These are phyloP conservation scores for Lepidotrigona ventralis DNA, from an alignment of 1,140 invertebrate species.

Conservation along the genomic window DNA sequence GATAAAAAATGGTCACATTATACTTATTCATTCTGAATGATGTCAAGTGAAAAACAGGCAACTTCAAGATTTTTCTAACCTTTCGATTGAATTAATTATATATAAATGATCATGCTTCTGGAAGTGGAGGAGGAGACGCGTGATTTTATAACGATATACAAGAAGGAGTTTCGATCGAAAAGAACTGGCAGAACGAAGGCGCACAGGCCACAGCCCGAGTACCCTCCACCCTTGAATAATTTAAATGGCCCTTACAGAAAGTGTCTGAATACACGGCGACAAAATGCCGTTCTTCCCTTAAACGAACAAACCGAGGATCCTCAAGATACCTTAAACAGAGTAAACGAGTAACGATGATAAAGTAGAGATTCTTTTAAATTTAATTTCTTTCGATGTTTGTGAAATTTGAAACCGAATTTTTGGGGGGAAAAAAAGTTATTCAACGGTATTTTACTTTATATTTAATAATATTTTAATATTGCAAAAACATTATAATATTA, in stretches of 20 bases:
- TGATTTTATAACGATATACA: conserved; percentile 65
- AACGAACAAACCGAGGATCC: conserved; percentile 57
- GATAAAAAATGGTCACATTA: background rate
- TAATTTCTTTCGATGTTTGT: background rate
- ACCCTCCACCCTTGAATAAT: conserved; percentile 48
- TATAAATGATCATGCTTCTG: conserved; percentile 53
- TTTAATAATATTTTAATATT: too few species aligned
- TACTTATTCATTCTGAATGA: background rate
- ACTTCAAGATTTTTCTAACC: conserved; percentile 1
- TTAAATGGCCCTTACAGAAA: conserved; percentile 62
- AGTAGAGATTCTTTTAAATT: background rate
- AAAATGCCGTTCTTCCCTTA: conserved; percentile 51
- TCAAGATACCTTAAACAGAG: conserved; percentile 51
- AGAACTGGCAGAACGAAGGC: conserved; percentile 4
- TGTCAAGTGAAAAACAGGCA: background rate
- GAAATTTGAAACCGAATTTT: background rate
- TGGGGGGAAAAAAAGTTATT: too few species aligned
- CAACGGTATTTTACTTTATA: too few species aligned
- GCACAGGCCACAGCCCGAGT: conserved; percentile 31
- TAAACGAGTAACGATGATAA: conserved; percentile 40
- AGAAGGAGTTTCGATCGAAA: conserved; percentile 59
- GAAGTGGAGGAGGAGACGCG: conserved; percentile 67
- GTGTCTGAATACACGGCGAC: conserved; percentile 52
- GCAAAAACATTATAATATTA: too few species aligned
- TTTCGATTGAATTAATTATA: background rate